Percentiles rank a stretch among this genome's conserved stretches.
Conservation (phyloP, 1,140 invertebrate species). For the Papilio glaucus region DNA sequence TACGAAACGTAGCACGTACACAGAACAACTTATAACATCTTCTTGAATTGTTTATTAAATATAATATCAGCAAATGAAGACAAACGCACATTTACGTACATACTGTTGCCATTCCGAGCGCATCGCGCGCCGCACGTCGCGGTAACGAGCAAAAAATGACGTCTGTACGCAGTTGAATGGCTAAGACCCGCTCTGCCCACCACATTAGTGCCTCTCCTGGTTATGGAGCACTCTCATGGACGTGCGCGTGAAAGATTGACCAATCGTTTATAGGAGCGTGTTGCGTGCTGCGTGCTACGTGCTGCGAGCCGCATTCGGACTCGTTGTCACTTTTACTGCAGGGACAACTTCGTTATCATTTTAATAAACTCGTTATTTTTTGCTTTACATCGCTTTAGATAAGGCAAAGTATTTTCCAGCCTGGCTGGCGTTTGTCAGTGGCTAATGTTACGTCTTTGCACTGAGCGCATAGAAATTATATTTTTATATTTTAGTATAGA, state of each 20-base stretch:
- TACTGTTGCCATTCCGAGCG: constrained; percentile 20
- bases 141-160: constrained; percentile 41
- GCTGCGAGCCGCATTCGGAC: too few relatives aligned
- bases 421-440: background rate
- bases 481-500: too few relatives aligned
- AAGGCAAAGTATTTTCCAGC: background rate
- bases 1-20: background rate
- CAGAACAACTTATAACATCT: background rate
- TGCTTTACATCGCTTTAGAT: background rate
- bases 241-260: background rate
- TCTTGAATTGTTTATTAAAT: background rate
- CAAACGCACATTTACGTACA: background rate
- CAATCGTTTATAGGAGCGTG: background rate
- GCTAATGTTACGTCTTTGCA: background rate
- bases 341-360: background rate
- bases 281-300: too few relatives aligned
- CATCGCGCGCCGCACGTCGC: constrained; percentile 21
- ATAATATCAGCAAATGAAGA: background rate
- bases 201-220: background rate
- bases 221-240: background rate
- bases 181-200: constrained; percentile 15
- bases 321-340: too few relatives aligned
- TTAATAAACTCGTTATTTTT: background rate
- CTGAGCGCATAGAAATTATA: too few relatives aligned
- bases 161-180: constrained; percentile 34